These are phyloP conservation scores for Drosophila baimaii DNA, from an alignment of 1,140 invertebrate genomes.

Conservation along the genomic window DNA sequence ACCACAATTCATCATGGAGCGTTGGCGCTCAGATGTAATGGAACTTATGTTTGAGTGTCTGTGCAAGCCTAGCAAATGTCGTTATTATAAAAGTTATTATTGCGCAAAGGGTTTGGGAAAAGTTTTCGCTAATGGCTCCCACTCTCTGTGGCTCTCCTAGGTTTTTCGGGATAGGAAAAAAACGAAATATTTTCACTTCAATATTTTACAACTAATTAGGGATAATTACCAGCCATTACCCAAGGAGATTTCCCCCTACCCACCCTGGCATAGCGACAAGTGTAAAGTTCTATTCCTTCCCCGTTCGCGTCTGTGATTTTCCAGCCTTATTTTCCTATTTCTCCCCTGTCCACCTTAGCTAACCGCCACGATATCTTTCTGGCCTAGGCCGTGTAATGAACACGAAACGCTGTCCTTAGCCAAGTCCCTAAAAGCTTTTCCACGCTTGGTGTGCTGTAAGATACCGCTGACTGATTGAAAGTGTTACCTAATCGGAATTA, in stretches of 20 bases:
- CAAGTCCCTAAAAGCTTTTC: constrained; percentile 8
- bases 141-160: not conserved
- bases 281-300: constrained; percentile 36
- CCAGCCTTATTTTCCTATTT: not conserved
- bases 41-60: constrained; percentile 38
- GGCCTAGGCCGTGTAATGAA: constrained; percentile 37
- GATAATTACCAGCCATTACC: constrained; percentile 77
- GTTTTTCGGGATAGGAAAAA: constrained; percentile 13
- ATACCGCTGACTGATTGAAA: constrained; percentile 15
- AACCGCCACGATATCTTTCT: constrained; percentile 19
- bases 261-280: constrained; percentile 42
- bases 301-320: not conserved
- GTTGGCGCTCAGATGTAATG: constrained; percentile 40
- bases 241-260: constrained; percentile 43
- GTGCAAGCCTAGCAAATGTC: constrained; percentile 2
- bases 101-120: constrained; percentile 29
- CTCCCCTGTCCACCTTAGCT: constrained; percentile 4
- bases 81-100: constrained; percentile 56
- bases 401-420: constrained; percentile 16
- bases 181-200: constrained; percentile 68
- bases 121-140: constrained; percentile 54
- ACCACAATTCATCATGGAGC: constrained; percentile 60
- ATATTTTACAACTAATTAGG: constrained; percentile 83
- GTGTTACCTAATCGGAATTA: constrained; percentile 1
- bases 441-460: constrained; percentile 21